Percentiles rank a stretch among this genome's conserved stretches.
phyloP scores from a whole-genome alignment of 92 coral and sea anemone genomes.

The Phenganax marumi region DNA sequence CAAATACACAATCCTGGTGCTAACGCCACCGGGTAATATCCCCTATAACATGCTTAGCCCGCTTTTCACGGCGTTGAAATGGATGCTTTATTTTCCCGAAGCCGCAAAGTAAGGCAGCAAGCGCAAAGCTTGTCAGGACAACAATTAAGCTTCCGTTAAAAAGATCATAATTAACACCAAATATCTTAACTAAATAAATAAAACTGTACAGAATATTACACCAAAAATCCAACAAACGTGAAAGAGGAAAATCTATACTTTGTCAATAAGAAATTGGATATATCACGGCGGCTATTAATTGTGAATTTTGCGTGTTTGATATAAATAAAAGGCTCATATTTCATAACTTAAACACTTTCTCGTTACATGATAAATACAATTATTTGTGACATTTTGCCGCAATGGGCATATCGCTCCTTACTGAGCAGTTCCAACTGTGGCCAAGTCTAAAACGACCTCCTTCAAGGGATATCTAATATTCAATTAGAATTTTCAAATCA shows the following conservation, averaged over 20 bases:
- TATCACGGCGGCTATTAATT: neutral
- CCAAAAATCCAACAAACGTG: neutral
- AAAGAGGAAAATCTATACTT: neutral
- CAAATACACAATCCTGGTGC: neutral
- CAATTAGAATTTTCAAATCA: neutral
- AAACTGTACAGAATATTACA: neutral
- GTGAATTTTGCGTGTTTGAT: neutral
- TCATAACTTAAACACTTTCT: constrained; percentile 16
- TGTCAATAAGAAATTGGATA: too few species aligned
- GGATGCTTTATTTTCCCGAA: neutral
- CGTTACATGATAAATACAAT: constrained; percentile 23
- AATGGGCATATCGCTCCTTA: neutral
- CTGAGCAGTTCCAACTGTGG: constrained; percentile 16
- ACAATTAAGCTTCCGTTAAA: constrained; percentile 29
- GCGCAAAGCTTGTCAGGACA: constrained; percentile 17
- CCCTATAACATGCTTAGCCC: neutral
- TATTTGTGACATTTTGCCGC: constrained; percentile 14
- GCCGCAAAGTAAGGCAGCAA: neutral
- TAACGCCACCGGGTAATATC: neutral
- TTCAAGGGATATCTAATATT: neutral
- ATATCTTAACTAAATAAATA: constrained; percentile 43
- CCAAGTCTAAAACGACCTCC: neutral
- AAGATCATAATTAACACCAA: constrained; percentile 33
- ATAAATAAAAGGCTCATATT: constrained; percentile 6
- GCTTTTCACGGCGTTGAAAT: neutral